Evolutionary conservation across 2,797 vertebrate species (phyloP), one percentile per base, ranked within the genome.

Genomic region (Buceros bicornis): DNA sequence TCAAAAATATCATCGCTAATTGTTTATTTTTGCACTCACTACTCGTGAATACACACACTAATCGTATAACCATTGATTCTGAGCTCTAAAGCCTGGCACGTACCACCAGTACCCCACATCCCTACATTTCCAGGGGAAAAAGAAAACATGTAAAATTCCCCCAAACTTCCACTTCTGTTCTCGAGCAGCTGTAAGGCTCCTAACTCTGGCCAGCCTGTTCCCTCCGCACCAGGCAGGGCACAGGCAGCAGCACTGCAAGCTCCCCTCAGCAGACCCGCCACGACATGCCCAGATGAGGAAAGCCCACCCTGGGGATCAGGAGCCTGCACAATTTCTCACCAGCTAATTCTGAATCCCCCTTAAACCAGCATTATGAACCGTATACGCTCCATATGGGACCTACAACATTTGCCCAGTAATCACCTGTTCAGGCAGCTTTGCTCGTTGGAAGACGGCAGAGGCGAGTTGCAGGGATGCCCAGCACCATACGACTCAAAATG

Each of bases 151-250:
- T 40, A 64, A 69, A 50, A 91, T 73, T 94, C 66, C 87, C 95
- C 91, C 65, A 62, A 92, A 97, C 53, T 65, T 89, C 87, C 93
- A 86, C 71, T 97, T 78, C 54, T 91, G 60, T 64, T 81, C 53
- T 93, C 76, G 56, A 96, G 83, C 93, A 92, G 84, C 45, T 77
- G 24, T 58, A 95, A 85, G 95, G 47, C 62, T 67, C 89, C 48
- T 66, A 89, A 48, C 56, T 61, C 29, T 47, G 62, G 71, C 61
- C 88, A 93, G 82, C 5, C 71, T 53, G 26, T 82, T 82, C 53
- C 57, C 54, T 47, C 43, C 73, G 47, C 21, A 6, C n/a, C 56
- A 71, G 12, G 45, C 42, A 89, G 37, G 24, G 54, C 58, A 45
- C 0, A 31, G 90, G 87, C 96, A 83, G 70, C 21, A 14, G 82